Conservation (phyloP, 2,797 vertebrate species). For the Gastrophryne carolinensis region DNA sequence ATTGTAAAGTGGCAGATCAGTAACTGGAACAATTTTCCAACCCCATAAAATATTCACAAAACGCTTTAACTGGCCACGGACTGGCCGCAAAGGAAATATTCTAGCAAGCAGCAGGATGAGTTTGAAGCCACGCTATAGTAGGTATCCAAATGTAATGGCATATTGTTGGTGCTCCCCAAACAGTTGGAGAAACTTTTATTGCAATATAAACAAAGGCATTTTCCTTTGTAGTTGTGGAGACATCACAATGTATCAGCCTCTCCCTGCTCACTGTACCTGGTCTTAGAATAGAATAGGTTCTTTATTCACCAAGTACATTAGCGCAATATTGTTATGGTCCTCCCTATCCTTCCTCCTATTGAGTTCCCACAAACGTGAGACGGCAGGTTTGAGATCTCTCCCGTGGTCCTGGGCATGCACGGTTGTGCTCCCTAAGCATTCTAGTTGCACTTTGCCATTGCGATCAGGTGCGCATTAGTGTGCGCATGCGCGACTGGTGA, state of each 20-base stretch:
- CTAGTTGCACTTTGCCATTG: too few relatives aligned
- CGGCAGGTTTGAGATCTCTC: too few relatives aligned
- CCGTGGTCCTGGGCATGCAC: too few relatives aligned
- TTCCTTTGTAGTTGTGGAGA: constrained; percentile 19
- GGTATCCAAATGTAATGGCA: constrained; percentile 10
- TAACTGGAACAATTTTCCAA: constrained; percentile 31
- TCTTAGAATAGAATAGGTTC: too few relatives aligned
- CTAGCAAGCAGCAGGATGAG: constrained; percentile 7
- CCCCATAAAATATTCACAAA: constrained; percentile 31
- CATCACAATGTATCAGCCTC: constrained; percentile 15
- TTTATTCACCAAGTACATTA: too few relatives aligned
- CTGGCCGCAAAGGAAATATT: constrained; percentile 1
- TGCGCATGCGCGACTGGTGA: too few relatives aligned
- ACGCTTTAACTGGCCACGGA: background rate
- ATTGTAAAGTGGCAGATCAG: constrained; percentile 45
- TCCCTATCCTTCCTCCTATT: too few relatives aligned
- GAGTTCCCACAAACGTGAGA: too few relatives aligned
- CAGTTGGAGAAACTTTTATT: constrained; percentile 17
- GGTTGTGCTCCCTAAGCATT: too few relatives aligned
- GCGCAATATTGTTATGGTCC: too few relatives aligned
- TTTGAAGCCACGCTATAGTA: constrained; percentile 15
- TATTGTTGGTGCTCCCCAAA: background rate
- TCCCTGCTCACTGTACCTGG: background rate
- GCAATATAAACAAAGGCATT: constrained; percentile 35
- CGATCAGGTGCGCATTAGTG: too few relatives aligned